phyloP scores from a whole-genome alignment of 2,888 invertebrate genomes.

The Tricholauxania praeusta region DNA sequence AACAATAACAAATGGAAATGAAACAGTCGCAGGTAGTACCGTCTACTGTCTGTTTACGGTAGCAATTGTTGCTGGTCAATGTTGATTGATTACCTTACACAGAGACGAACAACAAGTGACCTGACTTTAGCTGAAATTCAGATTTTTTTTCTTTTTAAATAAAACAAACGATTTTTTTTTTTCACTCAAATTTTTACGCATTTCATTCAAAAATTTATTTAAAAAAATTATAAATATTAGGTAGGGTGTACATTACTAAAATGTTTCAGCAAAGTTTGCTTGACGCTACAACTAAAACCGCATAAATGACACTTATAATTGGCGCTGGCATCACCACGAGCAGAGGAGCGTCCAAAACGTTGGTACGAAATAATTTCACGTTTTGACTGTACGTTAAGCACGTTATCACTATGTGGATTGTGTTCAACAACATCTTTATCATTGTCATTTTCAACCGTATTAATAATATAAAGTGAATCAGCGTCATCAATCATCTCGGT shows the following conservation, averaged over 20 bases:
- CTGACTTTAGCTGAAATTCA: slow-evolving; percentile 56
- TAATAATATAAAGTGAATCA: slow-evolving; percentile 21
- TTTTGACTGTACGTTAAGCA: slow-evolving; percentile 1
- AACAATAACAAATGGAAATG: slow-evolving; percentile 36
- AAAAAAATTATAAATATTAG: slow-evolving; percentile 34
- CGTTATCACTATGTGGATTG: neutral
- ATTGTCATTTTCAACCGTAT: neutral
- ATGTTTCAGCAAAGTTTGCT: slow-evolving; percentile 55
- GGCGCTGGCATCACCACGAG: slow-evolving; percentile 49
- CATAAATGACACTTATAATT: slow-evolving; percentile 61
- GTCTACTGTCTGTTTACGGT: slow-evolving; percentile 67
- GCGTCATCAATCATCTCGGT: slow-evolving; percentile 39
- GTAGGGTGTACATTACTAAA: slow-evolving; percentile 57
- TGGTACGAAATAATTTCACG: slow-evolving; percentile 57
- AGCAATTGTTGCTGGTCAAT: slow-evolving; percentile 59
- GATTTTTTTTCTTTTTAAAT: slow-evolving; percentile 16
- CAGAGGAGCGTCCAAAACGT: slow-evolving; percentile 56
- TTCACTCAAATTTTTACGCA: neutral
- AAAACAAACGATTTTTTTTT: slow-evolving; percentile 5
- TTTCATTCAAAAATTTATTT: slow-evolving; percentile 21
- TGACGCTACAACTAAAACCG: slow-evolving; percentile 57
- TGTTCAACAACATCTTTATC: neutral
- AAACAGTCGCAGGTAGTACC: slow-evolving; percentile 68
- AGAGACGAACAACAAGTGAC: slow-evolving; percentile 59
- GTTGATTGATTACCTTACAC: slow-evolving; percentile 7